These are phyloP conservation scores for Echinometra lucunter DNA, from an alignment of 53 echinoderm and acorn worm species.

Conservation along the genomic window DNA sequence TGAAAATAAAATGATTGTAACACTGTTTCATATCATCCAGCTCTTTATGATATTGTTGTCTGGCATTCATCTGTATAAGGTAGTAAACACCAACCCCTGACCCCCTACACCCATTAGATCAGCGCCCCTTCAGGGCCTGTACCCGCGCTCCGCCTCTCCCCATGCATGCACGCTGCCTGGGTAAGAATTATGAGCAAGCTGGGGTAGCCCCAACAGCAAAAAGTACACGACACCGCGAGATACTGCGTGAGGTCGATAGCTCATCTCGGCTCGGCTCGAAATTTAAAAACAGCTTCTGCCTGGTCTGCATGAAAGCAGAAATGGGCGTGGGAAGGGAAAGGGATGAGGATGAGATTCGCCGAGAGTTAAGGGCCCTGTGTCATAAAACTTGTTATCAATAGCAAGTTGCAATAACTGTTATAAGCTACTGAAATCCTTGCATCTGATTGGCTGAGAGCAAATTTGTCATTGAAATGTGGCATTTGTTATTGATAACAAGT, in stretches of 20 bases:
- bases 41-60: no score
- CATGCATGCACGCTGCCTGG: background rate
- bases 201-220: constrained; percentile 16
- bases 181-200: constrained; percentile 18
- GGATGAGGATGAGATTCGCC: background rate
- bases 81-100: background rate
- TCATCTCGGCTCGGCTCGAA: constrained; percentile 28
- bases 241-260: constrained; percentile 39
- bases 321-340: constrained; percentile 17
- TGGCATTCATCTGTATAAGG: background rate
- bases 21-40: no score
- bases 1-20: background rate
- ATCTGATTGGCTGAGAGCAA: no score
- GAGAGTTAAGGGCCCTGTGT: no score
- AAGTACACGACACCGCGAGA: constrained; percentile 41
- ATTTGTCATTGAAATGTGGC: no score
- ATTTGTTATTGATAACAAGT: no score
- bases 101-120: background rate
- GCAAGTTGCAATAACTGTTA: no score
- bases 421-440: no score
- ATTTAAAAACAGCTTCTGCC: constrained; percentile 40
- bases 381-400: no score
- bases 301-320: constrained; percentile 28
- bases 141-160: background rate
- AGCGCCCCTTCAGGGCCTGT: background rate